Evolutionary conservation across 2,797 vertebrate genomes (phyloP), one percentile per base, ranked within the genome.

Genomic region (Falco columbarius): DNA sequence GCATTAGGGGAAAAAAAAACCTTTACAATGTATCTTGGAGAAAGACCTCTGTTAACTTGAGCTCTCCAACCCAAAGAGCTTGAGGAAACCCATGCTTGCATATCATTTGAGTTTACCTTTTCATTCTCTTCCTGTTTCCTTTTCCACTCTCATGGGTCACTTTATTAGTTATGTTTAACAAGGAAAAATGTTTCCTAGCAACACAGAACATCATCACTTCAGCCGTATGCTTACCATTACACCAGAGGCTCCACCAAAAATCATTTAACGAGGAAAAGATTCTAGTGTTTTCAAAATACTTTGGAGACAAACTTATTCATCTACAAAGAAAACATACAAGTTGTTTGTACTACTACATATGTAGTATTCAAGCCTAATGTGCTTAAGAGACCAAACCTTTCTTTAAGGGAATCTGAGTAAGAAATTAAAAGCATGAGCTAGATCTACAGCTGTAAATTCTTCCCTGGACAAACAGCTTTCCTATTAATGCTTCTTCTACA

Each of bases 101-200:
- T 94, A 74, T 79, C 92, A 73, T 91, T 93, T 56, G 47, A n/a
- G 30, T 77, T 93, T 85, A 95, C 56, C 70, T 85, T 92, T 85
- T 54, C 46, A 46, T 21, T 61, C 79, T 87, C 52, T 77, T 81
- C 72, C 27, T 21, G 42, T 88, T 76, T 87, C 6, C 54, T 89
- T 85, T 80, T 92, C 79, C 86, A 65, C 73, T 55, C 42, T 74
- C 59, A 82, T 5, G 3, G 76, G 73, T 94, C 65, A 94, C 58
- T 94, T 79, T n/a, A 47, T 61, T 77, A 92, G 80, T 82, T 75
- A 62, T 24, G 47, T 72, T 92, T 81, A 65, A 79, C 47, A 82
- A 59, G 67, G 49, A 82, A 83, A 58, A 42, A 30, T 27, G 27
- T 76, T 90, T 85, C 74, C 58, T 47, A 91, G 83, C 87, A 94